Conservation (phyloP, 1,140 invertebrate species). For the Musca vetustissima region DNA sequence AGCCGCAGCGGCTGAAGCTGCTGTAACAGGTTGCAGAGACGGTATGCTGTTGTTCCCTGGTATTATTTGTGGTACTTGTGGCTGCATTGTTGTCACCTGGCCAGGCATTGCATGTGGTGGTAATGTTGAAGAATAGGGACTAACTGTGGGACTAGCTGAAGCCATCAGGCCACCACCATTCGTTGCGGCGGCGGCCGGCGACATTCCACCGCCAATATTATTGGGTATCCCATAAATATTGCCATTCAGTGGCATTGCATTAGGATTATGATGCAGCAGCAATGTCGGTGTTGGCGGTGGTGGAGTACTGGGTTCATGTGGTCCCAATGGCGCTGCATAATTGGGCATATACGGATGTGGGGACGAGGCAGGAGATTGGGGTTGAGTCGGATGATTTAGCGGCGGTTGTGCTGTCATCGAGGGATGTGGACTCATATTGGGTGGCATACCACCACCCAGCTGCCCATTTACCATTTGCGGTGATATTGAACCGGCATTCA, state of each 20-base stretch:
- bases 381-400: neutral
- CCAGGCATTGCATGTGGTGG: neutral
- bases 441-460: neutral
- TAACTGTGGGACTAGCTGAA: neutral
- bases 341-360: slow-evolving; percentile 25
- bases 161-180: too few species aligned
- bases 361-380: slow-evolving; percentile 7
- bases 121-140: neutral
- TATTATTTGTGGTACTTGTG: neutral
- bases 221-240: neutral
- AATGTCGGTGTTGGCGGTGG: neutral
- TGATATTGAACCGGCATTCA: neutral
- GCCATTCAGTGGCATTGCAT: too few species aligned
- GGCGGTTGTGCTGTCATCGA: neutral
- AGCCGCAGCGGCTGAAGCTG: slow-evolving; percentile 30
- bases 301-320: slow-evolving; percentile 4
- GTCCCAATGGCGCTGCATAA: neutral
- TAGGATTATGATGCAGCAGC: too few species aligned
- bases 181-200: too few species aligned
- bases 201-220: neutral
- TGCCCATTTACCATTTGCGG: slow-evolving; percentile 8
- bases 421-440: slow-evolving; percentile 12
- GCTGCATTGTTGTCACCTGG: slow-evolving; percentile 11
- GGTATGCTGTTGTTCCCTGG: neutral
- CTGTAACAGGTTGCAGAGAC: neutral